Conservation (phyloP, 2,113 vertebrate genomes). For the Limnothrissa miodon region DNA sequence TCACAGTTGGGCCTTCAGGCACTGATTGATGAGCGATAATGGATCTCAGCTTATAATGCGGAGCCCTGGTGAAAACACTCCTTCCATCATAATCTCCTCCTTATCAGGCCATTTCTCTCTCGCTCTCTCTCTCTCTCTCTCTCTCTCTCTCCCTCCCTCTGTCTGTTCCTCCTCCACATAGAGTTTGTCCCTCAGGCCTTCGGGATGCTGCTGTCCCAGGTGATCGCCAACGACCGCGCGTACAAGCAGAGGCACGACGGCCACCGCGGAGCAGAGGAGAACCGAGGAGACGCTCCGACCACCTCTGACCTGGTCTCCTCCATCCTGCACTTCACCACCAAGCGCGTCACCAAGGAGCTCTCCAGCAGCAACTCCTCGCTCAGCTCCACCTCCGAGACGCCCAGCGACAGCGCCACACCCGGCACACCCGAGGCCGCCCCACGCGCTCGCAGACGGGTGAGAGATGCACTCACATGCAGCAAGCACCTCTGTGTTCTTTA, state of each 20-base stretch:
- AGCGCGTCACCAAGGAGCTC: constrained; percentile 87
- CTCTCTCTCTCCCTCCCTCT: constrained; percentile 42
- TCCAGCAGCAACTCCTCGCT: constrained; percentile 99
- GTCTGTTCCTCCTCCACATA: constrained; percentile 65
- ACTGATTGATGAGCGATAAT: constrained; percentile 4
- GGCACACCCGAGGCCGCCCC: constrained; percentile 81
- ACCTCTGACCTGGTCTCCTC: constrained; percentile 84
- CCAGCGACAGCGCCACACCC: constrained; percentile 81
- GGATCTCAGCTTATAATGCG: not conserved
- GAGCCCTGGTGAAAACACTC: not conserved
- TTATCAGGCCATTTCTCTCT: constrained; percentile 18
- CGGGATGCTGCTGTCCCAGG: constrained; percentile 91
- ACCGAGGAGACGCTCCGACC: constrained; percentile 81
- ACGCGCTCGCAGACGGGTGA: constrained; percentile 82
- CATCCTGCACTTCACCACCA: constrained; percentile 84
- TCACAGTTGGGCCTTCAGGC: not conserved
- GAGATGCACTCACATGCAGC: not conserved
- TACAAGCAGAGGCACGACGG: constrained; percentile 88
- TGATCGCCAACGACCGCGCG: constrained; percentile 90
- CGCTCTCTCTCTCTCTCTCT: constrained; percentile 41
- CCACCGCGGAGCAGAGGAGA: constrained; percentile 75
- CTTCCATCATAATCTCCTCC: not conserved
- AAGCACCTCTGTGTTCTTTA: not conserved
- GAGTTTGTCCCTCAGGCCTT: constrained; percentile 89
- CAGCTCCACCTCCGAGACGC: constrained; percentile 94